These are phyloP conservation scores for Drosophila obscura DNA, from an alignment of 1,140 invertebrate genomes.

Conservation along the genomic window DNA sequence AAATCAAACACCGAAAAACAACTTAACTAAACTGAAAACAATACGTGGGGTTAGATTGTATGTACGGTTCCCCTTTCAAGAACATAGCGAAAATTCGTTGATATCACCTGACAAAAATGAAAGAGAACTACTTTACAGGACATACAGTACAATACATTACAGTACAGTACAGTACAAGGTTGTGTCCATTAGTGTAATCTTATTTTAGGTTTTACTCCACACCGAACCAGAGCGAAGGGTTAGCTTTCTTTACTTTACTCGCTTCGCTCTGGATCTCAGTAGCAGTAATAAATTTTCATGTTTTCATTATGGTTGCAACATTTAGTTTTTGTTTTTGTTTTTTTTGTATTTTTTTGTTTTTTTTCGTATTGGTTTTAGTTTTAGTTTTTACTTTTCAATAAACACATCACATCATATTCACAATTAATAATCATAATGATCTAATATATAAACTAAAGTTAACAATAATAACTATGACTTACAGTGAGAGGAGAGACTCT, in stretches of 20 bases:
- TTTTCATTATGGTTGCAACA: too few relatives aligned
- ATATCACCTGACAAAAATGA: slow-evolving; percentile 79
- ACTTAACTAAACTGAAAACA: slow-evolving; percentile 36
- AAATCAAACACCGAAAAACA: slow-evolving; percentile 37
- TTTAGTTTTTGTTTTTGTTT: slow-evolving; percentile 23
- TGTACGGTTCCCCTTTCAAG: slow-evolving; percentile 10
- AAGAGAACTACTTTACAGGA: slow-evolving; percentile 54
- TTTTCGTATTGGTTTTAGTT: slow-evolving; percentile 37
- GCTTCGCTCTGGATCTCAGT: too few relatives aligned
- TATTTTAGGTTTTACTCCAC: slow-evolving; percentile 46
- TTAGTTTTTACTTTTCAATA: slow-evolving; percentile 71
- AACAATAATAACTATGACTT: slow-evolving; percentile 82
- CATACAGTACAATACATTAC: too few relatives aligned
- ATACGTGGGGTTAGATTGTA: neutral
- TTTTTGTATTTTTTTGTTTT: slow-evolving; percentile 22
- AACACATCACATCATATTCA: slow-evolving; percentile 83
- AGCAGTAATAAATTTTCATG: too few relatives aligned
- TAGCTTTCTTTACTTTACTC: too few relatives aligned
- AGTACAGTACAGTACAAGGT: slow-evolving; percentile 43
- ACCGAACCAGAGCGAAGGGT: slow-evolving; percentile 2
- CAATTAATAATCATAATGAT: slow-evolving; percentile 82
- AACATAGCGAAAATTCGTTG: slow-evolving; percentile 76
- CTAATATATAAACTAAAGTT: slow-evolving; percentile 78
- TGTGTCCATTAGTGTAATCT: slow-evolving; percentile 35
- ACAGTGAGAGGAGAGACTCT: slow-evolving; percentile 51